Evolutionary conservation across 2,888 invertebrate species (phyloP).

Genomic region (Oligia fasciuncula): DNA sequence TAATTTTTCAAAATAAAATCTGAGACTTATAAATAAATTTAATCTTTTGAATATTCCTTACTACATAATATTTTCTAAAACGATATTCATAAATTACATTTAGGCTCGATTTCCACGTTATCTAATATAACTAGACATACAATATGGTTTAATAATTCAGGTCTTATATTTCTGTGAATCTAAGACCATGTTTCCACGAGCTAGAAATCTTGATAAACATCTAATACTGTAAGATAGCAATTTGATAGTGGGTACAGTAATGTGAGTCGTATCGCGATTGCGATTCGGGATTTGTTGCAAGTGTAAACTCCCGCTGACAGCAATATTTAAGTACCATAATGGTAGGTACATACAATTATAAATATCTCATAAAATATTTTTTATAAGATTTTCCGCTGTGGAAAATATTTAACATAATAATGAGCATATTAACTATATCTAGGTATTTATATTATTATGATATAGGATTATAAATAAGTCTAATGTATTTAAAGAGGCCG

Average conservation of each 20-base stretch:
- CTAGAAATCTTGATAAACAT: conserved; percentile 40
- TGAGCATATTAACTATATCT: conserved; percentile 53
- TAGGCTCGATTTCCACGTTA: conserved; percentile 60
- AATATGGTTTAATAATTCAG: conserved; percentile 32
- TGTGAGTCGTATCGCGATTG: conserved; percentile 34
- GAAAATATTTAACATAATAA: conserved; percentile 21
- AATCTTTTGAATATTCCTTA: conserved; percentile 41
- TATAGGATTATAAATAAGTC: conserved; percentile 10
- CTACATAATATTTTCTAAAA: conserved; percentile 39
- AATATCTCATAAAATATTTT: conserved; percentile 41
- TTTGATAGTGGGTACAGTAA: conserved; percentile 43
- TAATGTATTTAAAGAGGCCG: conserved; percentile 47
- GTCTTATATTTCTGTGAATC: conserved; percentile 29
- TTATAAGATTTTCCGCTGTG: neutral
- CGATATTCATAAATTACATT: conserved; percentile 47
- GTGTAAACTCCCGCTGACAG: conserved; percentile 19
- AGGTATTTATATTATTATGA: conserved; percentile 8
- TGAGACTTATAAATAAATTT: conserved; percentile 64
- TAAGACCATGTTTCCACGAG: conserved; percentile 27
- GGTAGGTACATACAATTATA: conserved; percentile 17
- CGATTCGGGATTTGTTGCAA: conserved; percentile 36
- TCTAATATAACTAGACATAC: conserved; percentile 41
- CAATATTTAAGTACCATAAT: conserved; percentile 11
- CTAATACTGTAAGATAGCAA: conserved; percentile 45
- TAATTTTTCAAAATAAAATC: conserved; percentile 71